Base-by-base conservation (phyloP, 2,797 vertebrate genomes). In the Xiphophorus birchmanni region DNA sequence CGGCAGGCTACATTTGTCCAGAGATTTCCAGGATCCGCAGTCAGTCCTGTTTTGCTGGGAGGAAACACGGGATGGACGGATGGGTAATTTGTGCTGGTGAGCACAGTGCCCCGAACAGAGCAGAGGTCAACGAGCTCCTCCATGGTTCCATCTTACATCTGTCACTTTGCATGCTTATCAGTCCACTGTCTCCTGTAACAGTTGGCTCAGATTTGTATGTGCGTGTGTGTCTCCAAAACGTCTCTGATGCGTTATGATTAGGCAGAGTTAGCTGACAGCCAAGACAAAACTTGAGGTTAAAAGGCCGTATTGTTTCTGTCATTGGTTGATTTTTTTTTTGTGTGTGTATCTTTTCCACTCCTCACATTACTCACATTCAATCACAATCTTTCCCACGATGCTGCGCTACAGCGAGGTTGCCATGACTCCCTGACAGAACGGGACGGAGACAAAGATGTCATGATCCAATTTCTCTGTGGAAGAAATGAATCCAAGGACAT, bases 91-190 rank as follows among this genome's bases (percentile, higher is more conserved):
- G 81, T 17, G 11, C 60, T 42, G 17, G 77, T 35, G 85, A 83
- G 80, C 81, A 78, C 84, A 13, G 79, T 17, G 79, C 76, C 81
- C 82, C 37, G 82, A 87, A 83, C 45, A 37, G 80, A 82, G 72
- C 83, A 85, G 86, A 91, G 94, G 93, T 94, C 93, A 90, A 88
- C 75, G 84, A 88, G 90, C 90, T 89, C 89, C 73, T 73, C 69
- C 81, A 67, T 84, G 82, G 65, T 84, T 90, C 86, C 80, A 75
- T 91, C 87, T 75, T 79, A 73, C 82, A 82, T 85, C 90, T 88
- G 91, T 93, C 93, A 47, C 89, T 91, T 90, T 86, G 77, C 78
- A 82, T 91, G 90, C 74, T 77, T 78, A 71, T 89, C 91, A 88
- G 73, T 83, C 84, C 81, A 15, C 83, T 58, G 76, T 67, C 81